phyloP scores from a whole-genome alignment of 2,113 vertebrate species.

The Micromys minutus region DNA sequence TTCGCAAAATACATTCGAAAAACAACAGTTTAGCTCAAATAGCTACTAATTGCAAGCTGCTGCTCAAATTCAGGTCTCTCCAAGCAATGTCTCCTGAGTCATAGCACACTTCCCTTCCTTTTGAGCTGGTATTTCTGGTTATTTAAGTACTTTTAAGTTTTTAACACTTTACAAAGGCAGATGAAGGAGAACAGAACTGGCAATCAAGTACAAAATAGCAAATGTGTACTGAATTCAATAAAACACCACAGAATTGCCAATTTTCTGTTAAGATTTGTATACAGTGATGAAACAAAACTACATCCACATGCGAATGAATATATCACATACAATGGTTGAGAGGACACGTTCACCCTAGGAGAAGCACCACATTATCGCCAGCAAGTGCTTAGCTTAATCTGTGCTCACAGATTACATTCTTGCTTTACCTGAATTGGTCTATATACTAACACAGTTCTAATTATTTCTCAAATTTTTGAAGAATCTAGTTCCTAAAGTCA shows the following conservation, averaged over 20 bases:
- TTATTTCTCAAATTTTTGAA: not conserved
- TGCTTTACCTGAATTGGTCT: not conserved
- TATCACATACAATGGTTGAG: not conserved
- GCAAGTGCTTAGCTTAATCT: not conserved
- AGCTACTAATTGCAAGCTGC: not conserved
- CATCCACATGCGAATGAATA: not conserved
- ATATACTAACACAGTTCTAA: not conserved
- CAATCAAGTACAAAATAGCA: not conserved
- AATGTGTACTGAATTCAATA: conserved; percentile 18
- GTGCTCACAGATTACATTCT: not conserved
- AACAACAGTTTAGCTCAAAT: not conserved
- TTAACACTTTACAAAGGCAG: conserved; percentile 11
- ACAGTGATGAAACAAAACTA: not conserved
- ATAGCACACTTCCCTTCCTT: not conserved
- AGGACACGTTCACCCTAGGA: not conserved
- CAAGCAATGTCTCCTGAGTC: not conserved
- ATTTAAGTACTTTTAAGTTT: not conserved
- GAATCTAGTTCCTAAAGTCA: not conserved
- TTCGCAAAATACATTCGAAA: not conserved
- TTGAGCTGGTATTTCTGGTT: not conserved
- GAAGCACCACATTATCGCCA: not conserved
- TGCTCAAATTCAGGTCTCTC: not conserved
- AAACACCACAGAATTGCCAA: not conserved
- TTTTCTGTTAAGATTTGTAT: conserved; percentile 19
- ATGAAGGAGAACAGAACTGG: not conserved